Evolutionary conservation across 2,888 invertebrate genomes (phyloP).

Genomic region (Eupithecia tripunctaria): DNA sequence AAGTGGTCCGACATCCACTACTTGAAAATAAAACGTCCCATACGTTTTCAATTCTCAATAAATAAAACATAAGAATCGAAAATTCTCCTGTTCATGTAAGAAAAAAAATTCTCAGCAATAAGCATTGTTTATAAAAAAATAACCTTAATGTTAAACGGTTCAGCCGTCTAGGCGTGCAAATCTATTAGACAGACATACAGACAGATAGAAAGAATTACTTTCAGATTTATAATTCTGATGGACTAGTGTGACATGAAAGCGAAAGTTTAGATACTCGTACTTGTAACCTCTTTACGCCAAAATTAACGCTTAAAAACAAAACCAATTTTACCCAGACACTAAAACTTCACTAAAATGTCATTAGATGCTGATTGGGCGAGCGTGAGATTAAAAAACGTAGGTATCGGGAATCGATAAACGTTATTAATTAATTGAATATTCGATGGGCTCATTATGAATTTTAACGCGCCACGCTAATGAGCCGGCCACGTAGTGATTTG

Average conservation of each 20-base stretch:
- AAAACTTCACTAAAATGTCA: conserved; percentile 33
- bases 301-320: neutral
- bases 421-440: conserved; percentile 79
- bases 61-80: too few species aligned
- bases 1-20: too few species aligned
- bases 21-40: too few species aligned
- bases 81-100: too few species aligned
- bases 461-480: conserved; percentile 74
- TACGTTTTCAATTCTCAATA: too few species aligned
- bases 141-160: too few species aligned
- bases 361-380: conserved; percentile 41
- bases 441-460: conserved; percentile 76
- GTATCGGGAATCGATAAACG: conserved; percentile 57
- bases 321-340: neutral
- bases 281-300: neutral
- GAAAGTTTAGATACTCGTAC: neutral
- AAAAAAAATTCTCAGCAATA: too few species aligned
- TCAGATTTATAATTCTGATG: neutral
- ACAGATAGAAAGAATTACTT: neutral
- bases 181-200: neutral
- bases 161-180: too few species aligned
- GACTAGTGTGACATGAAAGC: neutral
- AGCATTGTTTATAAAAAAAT: too few species aligned
- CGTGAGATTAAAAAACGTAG: conserved; percentile 51
- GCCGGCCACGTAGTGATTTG: conserved; percentile 67